Evolutionary conservation across 2,888 invertebrate species (phyloP), one percentile per base, ranked within the genome.

Genomic region (Eucriotettix oculatus): DNA sequence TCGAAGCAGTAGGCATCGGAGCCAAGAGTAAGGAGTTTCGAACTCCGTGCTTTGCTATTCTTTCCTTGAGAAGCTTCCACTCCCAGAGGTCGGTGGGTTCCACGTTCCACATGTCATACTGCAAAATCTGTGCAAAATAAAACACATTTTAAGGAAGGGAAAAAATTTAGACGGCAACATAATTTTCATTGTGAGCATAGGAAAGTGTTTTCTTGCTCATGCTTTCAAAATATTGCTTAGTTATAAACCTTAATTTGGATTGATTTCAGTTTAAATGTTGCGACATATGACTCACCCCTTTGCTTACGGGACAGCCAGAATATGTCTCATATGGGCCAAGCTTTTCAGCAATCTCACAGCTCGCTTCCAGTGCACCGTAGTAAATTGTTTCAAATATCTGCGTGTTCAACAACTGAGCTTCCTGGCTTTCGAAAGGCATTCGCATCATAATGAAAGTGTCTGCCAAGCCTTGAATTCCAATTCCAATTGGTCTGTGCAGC

Each of bases 1-100:
- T 99, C 1, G 97, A 96, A 10, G 98, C 97, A 9, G 98, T 99
- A 0, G 98, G 98, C 98, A 99, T 99, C 0, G 97, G 97, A 0
- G 98, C 97, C 64, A 98, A 67, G 17, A 99, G 76, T 42, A 97
- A 77, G 2, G 96, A 96, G 76, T 99, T 99, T 60, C 98, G 79
- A 0, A 98, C 77, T 11, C 99, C 99, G 74, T 91, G 81, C 74
- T 87, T 79, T 0, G 87, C 84, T 66, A 99, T 96, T 71, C 87
- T 88, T 57, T 77, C 79, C 73, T 93, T 93, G 16, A 99, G 76
- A 10, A 70, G 75, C 1, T 76, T 69, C 99, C 99, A 99, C 71
- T 99, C 81, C 89, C 94, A 95, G 9, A 92, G 77, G 66, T 86
- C 78, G 1, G 91, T 86, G 0, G 95, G 92, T 10, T 79, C 86